These are phyloP conservation scores for Helobdella robusta DNA, from an alignment of 2,888 invertebrate species.

Conservation along the genomic window DNA sequence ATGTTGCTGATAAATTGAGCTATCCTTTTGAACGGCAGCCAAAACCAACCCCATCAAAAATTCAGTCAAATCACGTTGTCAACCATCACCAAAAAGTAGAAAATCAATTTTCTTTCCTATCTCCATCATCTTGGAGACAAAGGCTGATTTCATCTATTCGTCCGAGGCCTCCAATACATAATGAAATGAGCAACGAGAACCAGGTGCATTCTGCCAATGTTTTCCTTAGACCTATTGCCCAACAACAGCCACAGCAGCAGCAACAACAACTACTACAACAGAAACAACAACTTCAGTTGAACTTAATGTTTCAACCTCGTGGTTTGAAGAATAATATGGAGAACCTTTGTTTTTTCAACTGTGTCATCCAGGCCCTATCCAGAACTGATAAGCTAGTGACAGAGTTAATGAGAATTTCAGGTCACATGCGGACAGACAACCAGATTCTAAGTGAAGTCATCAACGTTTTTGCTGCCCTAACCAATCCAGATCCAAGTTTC, in stretches of 20 bases:
- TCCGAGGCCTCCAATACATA: too few relatives aligned
- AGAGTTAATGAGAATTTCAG: neutral
- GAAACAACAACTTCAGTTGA: neutral
- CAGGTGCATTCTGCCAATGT: neutral
- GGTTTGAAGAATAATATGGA: slow-evolving; percentile 15
- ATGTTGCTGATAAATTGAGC: too few relatives aligned
- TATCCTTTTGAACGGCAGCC: too few relatives aligned
- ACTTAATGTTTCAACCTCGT: neutral
- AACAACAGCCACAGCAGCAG: too few relatives aligned
- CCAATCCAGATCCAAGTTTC: neutral
- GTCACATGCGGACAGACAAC: neutral
- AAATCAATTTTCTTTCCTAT: neutral
- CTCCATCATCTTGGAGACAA: too few relatives aligned
- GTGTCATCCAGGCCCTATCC: slow-evolving; percentile 17
- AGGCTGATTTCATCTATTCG: too few relatives aligned
- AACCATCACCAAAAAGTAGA: neutral
- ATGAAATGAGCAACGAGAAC: too few relatives aligned
- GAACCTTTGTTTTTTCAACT: slow-evolving; percentile 24
- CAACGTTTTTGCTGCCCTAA: slow-evolving; percentile 13
- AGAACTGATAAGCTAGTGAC: neutral
- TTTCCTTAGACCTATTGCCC: neutral
- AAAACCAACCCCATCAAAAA: too few relatives aligned
- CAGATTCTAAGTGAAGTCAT: slow-evolving; percentile 3
- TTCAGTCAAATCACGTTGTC: too few relatives aligned
- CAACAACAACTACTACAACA: neutral